A percentile compares a stretch with the other conserved stretches of the same genome.
phyloP scores from a whole-genome alignment of 2,113 vertebrate species.

The Bombycilla garrulus region DNA sequence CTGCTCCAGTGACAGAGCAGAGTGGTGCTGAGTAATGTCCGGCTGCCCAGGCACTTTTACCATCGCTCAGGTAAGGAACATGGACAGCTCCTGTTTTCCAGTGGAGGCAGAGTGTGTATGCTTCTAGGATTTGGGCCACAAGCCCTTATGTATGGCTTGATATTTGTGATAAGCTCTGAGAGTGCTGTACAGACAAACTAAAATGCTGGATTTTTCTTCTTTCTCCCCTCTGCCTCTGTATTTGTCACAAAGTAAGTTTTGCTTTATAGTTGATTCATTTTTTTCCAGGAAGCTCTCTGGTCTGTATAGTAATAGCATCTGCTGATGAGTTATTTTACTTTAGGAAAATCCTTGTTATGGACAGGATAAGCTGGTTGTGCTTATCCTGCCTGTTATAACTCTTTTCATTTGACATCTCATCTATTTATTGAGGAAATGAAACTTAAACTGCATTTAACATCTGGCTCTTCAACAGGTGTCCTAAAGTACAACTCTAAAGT shows the following conservation, averaged over 20 bases:
- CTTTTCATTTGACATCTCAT: background rate
- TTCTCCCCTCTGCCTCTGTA: background rate
- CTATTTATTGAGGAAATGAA: background rate
- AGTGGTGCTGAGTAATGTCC: constrained; percentile 71
- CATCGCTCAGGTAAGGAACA: constrained; percentile 62
- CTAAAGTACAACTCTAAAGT: constrained; percentile 11
- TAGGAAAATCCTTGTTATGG: background rate
- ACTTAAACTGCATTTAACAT: background rate
- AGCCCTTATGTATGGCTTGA: background rate
- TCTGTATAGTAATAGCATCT: background rate
- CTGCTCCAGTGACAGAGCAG: constrained; percentile 71
- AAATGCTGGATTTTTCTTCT: background rate
- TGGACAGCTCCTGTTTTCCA: background rate
- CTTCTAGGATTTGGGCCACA: background rate
- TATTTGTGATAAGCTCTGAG: background rate
- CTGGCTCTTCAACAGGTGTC: constrained; percentile 47
- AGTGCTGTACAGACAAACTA: background rate
- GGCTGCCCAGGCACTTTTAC: constrained; percentile 64
- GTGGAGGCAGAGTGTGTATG: accelerated
- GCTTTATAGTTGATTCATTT: background rate
- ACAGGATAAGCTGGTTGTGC: background rate
- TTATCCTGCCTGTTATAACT: background rate
- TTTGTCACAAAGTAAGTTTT: background rate
- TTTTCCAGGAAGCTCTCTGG: background rate
- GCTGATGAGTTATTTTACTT: background rate